Base-by-base conservation (phyloP, 2,888 invertebrate species). In the Yponomeuta evonymella region DNA sequence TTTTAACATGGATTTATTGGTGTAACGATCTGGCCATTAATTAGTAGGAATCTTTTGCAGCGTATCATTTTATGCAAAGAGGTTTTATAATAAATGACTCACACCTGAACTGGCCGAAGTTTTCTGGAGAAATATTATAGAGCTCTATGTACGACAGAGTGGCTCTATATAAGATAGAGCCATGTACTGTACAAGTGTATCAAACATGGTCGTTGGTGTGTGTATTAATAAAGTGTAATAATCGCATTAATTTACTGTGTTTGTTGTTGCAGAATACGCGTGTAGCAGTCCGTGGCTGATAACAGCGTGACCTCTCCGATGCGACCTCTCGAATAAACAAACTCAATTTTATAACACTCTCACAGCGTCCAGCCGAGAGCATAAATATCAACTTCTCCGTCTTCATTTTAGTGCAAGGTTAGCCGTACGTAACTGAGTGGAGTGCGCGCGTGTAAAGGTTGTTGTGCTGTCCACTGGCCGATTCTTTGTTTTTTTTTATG, bases 261-360 rank as follows among this genome's bases (percentile, higher is more conserved):
- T n/a, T 66, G 33, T 67, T 67, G 67, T 67, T 67, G 15, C 67
- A 67, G 67, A 67, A 33, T 12, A 30, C 65, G 65, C 29, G 29
- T 30, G 2, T 12, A 29, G 30, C 29, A 30, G 29, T 29, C 65
- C 3, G 5, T 67, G 67, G 36, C 67, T 43, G 67, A 67, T 67
- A 67, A 43, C 67, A 12, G 36, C n/a, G 67, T 33, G 36, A 65
- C 65, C 65, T 33, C 65, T 64, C 3, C 65, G 65, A 30, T 65
- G 64, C 51, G 51, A 15, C 51, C 15, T 12, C 51, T 58, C 51
- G 15, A 58, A 58, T 10, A 51, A 58, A 58, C 51, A 15, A 43
- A 43, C 43, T 43, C 36, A 36, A 36, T 36, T 36, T 36, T 36
- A 36, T 36, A 36, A 36, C 5, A 36, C 36, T 36, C 2, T 36